Conservation (phyloP, 2,113 vertebrate genomes). For the Entomyzon cyanotis region DNA sequence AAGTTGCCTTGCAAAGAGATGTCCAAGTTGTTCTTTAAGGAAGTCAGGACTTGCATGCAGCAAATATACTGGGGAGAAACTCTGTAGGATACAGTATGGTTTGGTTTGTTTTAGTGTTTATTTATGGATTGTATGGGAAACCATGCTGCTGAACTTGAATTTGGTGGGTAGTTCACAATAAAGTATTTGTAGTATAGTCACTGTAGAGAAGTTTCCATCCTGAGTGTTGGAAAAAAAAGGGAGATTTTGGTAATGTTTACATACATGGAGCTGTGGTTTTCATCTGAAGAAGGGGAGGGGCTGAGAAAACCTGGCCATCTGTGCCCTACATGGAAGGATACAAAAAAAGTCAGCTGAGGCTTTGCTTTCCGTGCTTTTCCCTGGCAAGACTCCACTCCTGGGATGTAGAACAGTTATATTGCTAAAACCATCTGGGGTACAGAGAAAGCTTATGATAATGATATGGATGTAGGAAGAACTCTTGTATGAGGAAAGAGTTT, state of each 20-base stretch:
- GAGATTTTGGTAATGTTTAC: background rate
- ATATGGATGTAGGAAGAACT: background rate
- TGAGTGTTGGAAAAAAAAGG: background rate
- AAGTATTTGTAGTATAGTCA: background rate
- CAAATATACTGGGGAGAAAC: background rate
- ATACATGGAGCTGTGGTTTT: background rate
- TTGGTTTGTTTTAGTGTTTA: conserved; percentile 11
- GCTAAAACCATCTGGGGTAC: conserved; percentile 33
- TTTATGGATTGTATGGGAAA: conserved; percentile 33
- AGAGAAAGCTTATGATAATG: background rate
- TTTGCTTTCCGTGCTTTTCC: conserved; percentile 45
- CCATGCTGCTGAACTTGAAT: background rate
- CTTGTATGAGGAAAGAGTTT: background rate
- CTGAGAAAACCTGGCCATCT: conserved; percentile 38
- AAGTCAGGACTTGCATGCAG: background rate
- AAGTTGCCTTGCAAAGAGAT: conserved; percentile 21
- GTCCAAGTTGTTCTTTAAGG: background rate
- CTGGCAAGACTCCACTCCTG: conserved; percentile 39
- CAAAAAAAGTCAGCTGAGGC: conserved; percentile 24
- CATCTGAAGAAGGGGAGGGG: background rate
- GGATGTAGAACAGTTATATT: background rate
- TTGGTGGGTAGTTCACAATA: background rate
- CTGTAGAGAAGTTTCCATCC: conserved; percentile 1
- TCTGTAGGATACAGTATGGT: background rate
- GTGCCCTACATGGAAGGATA: conserved; percentile 23